These are phyloP conservation scores for Esox lucius DNA, from an alignment of 2,797 vertebrate species.

Conservation along the genomic window DNA sequence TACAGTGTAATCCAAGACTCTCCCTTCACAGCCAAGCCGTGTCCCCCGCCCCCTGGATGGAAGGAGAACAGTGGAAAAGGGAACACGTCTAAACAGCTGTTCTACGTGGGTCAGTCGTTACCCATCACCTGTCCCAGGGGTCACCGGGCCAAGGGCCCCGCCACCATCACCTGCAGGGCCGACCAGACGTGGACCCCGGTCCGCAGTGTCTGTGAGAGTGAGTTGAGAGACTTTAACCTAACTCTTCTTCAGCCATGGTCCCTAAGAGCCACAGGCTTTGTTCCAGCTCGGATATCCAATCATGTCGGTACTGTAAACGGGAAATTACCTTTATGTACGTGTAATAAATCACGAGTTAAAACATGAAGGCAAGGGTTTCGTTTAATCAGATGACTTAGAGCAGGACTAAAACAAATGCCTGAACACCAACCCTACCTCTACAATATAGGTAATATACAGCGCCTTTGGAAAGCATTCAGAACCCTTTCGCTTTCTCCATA, in stretches of 20 bases:
- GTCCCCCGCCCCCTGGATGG: conserved; percentile 85
- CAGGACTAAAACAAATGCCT: neutral
- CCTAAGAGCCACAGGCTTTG: neutral
- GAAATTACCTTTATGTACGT: neutral
- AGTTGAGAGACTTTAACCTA: conserved; percentile 55
- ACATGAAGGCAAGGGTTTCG: neutral
- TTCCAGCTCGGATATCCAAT: neutral
- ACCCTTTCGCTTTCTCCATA: too few species aligned
- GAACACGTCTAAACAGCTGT: conserved; percentile 74
- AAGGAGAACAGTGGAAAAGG: conserved; percentile 63
- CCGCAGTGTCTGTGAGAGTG: conserved; percentile 88
- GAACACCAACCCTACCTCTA: neutral
- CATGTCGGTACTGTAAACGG: neutral
- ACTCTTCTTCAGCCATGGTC: neutral
- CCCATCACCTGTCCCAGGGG: conserved; percentile 87
- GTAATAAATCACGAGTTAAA: neutral
- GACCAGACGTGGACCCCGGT: conserved; percentile 91
- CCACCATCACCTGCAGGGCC: conserved; percentile 82
- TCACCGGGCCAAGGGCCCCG: conserved; percentile 78
- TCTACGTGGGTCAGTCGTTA: conserved; percentile 85
- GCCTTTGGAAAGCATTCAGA: too few species aligned
- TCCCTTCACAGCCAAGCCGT: conserved; percentile 82
- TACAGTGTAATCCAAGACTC: neutral
- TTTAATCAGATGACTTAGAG: neutral
- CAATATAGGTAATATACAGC: neutral